Evolutionary conservation across 2,113 vertebrate genomes (phyloP), one percentile per base, ranked within the genome.

Genomic region (Telmatochromis bifrenatus): DNA sequence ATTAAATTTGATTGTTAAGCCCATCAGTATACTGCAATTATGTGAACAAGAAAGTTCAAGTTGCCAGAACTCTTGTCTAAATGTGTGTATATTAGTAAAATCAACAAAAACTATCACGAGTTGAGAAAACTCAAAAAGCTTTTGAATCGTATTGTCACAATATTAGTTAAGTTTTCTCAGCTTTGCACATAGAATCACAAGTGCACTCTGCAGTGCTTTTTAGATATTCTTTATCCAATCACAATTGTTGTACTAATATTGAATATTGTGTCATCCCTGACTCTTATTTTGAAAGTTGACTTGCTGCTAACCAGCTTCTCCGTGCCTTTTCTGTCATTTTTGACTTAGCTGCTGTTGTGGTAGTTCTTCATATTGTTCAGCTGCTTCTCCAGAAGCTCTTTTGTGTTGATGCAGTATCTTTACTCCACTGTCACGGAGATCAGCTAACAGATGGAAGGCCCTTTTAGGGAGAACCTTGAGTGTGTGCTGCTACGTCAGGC

Each of bases 71-170:
- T 8, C 19, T 65, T 37, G 35, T 68, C 62, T 39, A 68, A 39
- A 21, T 68, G 62, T 9, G 62, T 68, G 1, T 39, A 23, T 14
- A 39, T 42, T 42, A 42, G 35, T 23, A 70, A 42, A 70, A 37
- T 42, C 65, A 42, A 42, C 35, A 70, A 42, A 39, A 42, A 70
- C 65, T 23, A 0, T 70, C 65, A 14, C 2, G 12, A 42, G 62
- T 23, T 39, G 35, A 23, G 35, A 68, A 39, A 23, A 39, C 5
- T 68, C 33, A 68, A 68, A 68, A 39, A 39, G 65, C 35, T 70
- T 39, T 39, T 23, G 65, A 70, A 42, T 42, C n/a, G 0, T 70
- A 42, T 0, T 23, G n/a, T 23, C 65, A 23, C 12, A 23, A 6
- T 42, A 42, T 42, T 65, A 65, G 17, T 65, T n/a, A 65, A 0